Evolutionary conservation across 2,797 vertebrate species (phyloP).

Genomic region (Mus spretus): DNA sequence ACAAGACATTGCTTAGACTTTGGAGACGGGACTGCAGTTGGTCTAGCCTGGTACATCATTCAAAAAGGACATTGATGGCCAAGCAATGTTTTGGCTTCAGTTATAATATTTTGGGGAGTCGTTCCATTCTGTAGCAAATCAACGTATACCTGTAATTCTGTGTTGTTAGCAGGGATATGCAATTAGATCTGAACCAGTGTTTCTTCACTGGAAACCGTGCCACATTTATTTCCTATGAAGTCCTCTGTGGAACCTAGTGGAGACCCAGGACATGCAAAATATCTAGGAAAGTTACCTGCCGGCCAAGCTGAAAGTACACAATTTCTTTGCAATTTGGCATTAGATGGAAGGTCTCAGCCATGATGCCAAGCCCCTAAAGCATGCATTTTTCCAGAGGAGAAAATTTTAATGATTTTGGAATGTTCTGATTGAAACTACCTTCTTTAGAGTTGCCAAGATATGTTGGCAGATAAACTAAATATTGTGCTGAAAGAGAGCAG

Average conservation of each 20-base stretch:
- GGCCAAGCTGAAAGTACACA: background rate
- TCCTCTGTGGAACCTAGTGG: background rate
- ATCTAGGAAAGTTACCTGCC: background rate
- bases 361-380: background rate
- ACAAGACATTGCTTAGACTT: conserved; percentile 19
- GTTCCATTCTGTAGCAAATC: conserved; percentile 26
- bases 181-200: background rate
- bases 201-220: conserved; percentile 6
- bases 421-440: conserved; percentile 27
- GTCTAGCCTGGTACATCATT: conserved; percentile 6
- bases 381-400: background rate
- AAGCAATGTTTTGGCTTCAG: conserved; percentile 62
- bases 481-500: background rate
- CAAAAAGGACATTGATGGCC: background rate
- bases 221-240: background rate
- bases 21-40: conserved; percentile 4
- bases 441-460: background rate
- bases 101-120: background rate
- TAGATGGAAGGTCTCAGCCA: background rate
- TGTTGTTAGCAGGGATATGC: background rate
- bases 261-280: background rate
- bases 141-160: background rate
- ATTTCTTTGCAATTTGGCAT: background rate
- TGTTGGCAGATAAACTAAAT: background rate
- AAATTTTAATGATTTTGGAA: conserved; percentile 44